phyloP scores from a whole-genome alignment of 1,140 invertebrate species.

The Listronotus oregonensis region DNA sequence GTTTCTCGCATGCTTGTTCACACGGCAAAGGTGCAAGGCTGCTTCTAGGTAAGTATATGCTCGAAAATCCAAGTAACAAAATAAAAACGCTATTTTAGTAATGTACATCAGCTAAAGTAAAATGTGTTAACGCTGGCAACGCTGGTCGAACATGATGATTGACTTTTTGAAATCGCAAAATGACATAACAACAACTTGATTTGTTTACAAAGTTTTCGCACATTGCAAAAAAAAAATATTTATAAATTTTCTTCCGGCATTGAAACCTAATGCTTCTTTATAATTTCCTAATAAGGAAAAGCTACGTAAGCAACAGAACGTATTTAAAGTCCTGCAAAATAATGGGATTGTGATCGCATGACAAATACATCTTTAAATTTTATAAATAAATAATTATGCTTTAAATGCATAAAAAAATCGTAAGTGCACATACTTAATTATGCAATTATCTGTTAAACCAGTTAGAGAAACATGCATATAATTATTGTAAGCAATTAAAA shows the following conservation, averaged over 20 bases:
- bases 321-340: neutral
- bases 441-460: conserved; percentile 17
- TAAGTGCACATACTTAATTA: conserved; percentile 9
- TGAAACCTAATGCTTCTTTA: conserved; percentile 11
- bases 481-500: conserved; percentile 7
- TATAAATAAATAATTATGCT: neutral
- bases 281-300: conserved; percentile 1
- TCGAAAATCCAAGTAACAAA: no score
- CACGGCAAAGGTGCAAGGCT: no score
- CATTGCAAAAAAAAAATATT: conserved; percentile 3
- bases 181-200: conserved; percentile 1
- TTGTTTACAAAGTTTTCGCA: conserved; percentile 7
- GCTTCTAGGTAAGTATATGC: no score
- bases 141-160: no score
- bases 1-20: no score
- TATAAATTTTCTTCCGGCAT: conserved; percentile 10
- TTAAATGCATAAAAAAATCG: conserved; percentile 1
- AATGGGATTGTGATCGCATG: neutral
- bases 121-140: no score
- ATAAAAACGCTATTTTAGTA: no score
- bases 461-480: conserved; percentile 17
- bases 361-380: conserved; percentile 10
- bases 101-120: no score
- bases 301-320: neutral
- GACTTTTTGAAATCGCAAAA: no score